Evolutionary conservation across 2,113 vertebrate species (phyloP), one percentile per base, ranked within the genome.

Genomic region (Coregonus clupeaformis): DNA sequence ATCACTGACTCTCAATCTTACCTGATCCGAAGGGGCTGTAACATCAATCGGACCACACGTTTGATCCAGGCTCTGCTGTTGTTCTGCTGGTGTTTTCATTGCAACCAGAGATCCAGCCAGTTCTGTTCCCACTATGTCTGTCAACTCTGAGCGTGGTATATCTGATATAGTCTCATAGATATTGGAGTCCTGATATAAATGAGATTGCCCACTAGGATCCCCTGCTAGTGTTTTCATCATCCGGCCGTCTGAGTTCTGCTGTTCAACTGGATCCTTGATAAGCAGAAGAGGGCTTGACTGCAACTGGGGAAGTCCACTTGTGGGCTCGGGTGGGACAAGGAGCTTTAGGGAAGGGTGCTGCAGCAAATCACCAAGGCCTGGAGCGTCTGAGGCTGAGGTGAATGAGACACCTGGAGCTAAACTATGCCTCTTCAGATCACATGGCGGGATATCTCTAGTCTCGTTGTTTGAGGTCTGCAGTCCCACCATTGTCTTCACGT

Each of bases 131-230:
- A 3, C 36, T 12, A 36, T 1, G 32, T 78, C 69, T 55, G 47
- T 63, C 2, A 9, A 59, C 0, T 85, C 57, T 18, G 73, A 68
- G 4, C 9, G 0, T 2, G 85, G 73, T 2, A 78, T 13, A 16
- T 92, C 92, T 59, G 80, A 86, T 71, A 89, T n/a, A 5, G 85
- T 72, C 72, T 85, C 30, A 1, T 87, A 89, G 42, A 92, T 52
- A 3, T 88, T 86, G 0, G 89, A 90, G 69, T 11, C 32, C 57
- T 79, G 80, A 0, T 77, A 70, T 4, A 2, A 32, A 57, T 84
- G 81, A 14, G 88, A 87, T 7, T 72, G 42, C 45, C 55, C 27
- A 0, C 81, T 74, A 0, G 77, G 72, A 16, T 82, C 36, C 0
- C 47, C 25, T 1, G 2, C 13, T 1, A 20, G 14, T n/a, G 52